Evolutionary conservation across 92 coral and sea anemone genomes (phyloP).

Genomic region (Zoanthus gigantus): DNA sequence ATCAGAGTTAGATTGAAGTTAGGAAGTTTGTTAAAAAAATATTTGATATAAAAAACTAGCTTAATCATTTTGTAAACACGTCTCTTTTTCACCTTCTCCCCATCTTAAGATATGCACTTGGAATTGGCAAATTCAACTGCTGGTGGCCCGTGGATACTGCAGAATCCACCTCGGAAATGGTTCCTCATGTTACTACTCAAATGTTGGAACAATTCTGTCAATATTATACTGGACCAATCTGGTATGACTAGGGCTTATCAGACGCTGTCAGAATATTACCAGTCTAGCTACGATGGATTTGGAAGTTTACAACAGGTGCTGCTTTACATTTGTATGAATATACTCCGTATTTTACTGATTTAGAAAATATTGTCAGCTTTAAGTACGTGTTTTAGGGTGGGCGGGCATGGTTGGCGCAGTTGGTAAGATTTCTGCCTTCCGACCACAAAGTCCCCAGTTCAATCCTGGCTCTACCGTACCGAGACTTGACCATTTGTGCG

Average conservation of each 20-base stretch:
- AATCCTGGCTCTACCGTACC: too few relatives aligned
- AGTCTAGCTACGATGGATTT: slow-evolving; percentile 59
- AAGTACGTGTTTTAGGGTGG: too few relatives aligned
- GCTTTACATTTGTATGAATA: not conserved
- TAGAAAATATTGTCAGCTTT: not conserved
- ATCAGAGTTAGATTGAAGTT: too few relatives aligned
- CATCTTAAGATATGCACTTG: slow-evolving; percentile 18
- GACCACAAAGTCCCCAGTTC: too few relatives aligned
- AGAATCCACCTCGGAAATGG: slow-evolving; percentile 17
- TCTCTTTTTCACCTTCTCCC: not conserved
- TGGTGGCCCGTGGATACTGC: slow-evolving; percentile 69
- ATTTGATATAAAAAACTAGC: not conserved
- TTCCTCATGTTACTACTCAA: slow-evolving; percentile 23
- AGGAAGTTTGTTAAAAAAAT: too few relatives aligned
- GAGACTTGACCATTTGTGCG: not conserved
- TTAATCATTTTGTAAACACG: not conserved
- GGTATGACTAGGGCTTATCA: slow-evolving; percentile 49
- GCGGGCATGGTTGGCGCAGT: too few relatives aligned
- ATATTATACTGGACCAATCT: slow-evolving; percentile 44
- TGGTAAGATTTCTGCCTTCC: too few relatives aligned
- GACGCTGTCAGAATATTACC: slow-evolving; percentile 57
- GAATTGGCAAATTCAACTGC: not conserved
- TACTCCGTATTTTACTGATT: not conserved
- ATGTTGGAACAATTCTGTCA: slow-evolving; percentile 3
- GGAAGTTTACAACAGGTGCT: slow-evolving; percentile 60